Evolutionary conservation across 2,797 vertebrate genomes (phyloP).

Genomic region (Pangasius macronema): DNA sequence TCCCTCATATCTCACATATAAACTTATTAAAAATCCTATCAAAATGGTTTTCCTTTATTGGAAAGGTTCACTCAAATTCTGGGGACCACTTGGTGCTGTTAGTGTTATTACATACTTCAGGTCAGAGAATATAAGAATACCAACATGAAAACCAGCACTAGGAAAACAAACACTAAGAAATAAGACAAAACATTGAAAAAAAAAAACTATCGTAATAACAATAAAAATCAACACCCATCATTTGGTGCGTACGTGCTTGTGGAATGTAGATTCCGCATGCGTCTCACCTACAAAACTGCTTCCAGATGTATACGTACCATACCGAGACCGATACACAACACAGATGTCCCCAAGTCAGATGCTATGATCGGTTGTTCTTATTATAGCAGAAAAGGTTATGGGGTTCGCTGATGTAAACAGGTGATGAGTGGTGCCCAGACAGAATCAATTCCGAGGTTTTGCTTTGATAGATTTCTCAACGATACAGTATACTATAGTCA

Average conservation of each 20-base stretch:
- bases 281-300: too few relatives aligned
- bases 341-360: too few relatives aligned
- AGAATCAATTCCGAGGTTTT: background rate
- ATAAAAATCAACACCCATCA: background rate
- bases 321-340: too few relatives aligned
- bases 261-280: background rate
- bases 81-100: background rate
- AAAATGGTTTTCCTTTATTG: background rate
- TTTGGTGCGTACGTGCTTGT: background rate
- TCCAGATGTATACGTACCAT: too few relatives aligned
- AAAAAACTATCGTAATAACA: background rate
- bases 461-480: background rate
- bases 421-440: background rate
- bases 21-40: background rate
- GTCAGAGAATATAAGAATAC: background rate
- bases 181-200: background rate
- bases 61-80: background rate
- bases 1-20: background rate
- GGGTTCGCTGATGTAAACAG: background rate
- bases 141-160: background rate
- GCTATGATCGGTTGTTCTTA: background rate
- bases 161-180: background rate
- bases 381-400: background rate
- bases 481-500: background rate
- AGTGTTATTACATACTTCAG: background rate